A percentile compares a stretch with the other conserved stretches of the same genome.
These are phyloP conservation scores for Acrocera orbiculus DNA, from an alignment of 2,888 invertebrate species.

Conservation along the genomic window DNA sequence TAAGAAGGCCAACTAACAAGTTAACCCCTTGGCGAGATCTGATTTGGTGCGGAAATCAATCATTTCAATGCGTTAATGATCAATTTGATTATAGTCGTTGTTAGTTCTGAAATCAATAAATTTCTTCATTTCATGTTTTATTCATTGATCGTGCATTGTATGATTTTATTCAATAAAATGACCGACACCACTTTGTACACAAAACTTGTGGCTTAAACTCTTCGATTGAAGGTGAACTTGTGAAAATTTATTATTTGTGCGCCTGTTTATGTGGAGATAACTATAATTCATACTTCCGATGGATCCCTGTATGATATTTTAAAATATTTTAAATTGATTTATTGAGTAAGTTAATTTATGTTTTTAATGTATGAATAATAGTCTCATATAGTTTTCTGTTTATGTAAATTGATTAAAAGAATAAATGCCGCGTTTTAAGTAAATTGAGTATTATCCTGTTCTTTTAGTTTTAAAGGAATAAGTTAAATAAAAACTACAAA, in stretches of 20 bases:
- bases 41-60: slow-evolving; percentile 13
- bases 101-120: slow-evolving; percentile 16
- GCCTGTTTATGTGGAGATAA: slow-evolving; percentile 10
- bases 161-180: no score
- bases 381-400: slow-evolving; percentile 5
- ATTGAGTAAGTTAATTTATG: slow-evolving; percentile 12
- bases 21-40: slow-evolving; percentile 13
- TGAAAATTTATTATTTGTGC: slow-evolving; percentile 11
- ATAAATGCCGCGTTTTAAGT: slow-evolving; percentile 10
- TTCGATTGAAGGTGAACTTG: no score
- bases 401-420: slow-evolving; percentile 12
- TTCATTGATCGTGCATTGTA: no score
- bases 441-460: no score
- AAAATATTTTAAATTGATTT: slow-evolving; percentile 11
- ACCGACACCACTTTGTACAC: no score
- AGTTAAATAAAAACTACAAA: no score
- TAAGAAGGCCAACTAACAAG: slow-evolving; percentile 11
- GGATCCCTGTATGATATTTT: slow-evolving; percentile 8
- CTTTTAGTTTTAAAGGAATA: no score
- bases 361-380: slow-evolving; percentile 9
- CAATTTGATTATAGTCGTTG: slow-evolving; percentile 17
- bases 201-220: no score
- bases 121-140: slow-evolving; percentile 14
- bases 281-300: slow-evolving; percentile 10
- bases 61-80: slow-evolving; percentile 15